A percentile compares a stretch with the other conserved stretches of the same genome.
Evolutionary conservation across 2,113 vertebrate species (phyloP).

Genomic region (Alligator sinensis): DNA sequence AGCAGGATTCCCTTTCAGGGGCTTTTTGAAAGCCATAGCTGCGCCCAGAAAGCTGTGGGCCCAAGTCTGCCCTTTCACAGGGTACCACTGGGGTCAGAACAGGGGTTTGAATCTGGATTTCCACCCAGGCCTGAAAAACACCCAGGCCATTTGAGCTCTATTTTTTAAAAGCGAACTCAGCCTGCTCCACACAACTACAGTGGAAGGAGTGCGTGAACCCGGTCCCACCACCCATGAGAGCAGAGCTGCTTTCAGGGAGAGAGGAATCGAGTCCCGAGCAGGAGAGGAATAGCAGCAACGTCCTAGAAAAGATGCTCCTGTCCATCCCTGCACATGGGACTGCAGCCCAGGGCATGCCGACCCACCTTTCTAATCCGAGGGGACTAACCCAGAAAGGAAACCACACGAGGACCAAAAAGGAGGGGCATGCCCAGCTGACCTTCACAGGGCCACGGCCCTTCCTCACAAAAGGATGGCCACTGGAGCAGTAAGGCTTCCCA

Average conservation of each 20-base stretch:
- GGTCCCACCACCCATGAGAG: not conserved
- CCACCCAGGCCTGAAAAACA: not conserved
- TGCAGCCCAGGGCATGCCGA: not conserved
- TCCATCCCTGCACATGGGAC: not conserved
- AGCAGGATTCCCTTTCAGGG: not conserved
- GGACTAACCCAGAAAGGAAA: not conserved
- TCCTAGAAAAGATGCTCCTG: not conserved
- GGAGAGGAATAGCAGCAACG: not conserved
- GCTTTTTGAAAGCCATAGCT: not conserved
- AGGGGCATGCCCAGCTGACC: not conserved
- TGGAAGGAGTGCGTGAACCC: not conserved
- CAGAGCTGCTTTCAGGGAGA: not conserved
- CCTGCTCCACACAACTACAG: not conserved
- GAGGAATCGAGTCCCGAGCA: not conserved
- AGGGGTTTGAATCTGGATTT: not conserved
- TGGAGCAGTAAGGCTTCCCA: not conserved
- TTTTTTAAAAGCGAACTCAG: not conserved
- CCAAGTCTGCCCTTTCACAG: not conserved
- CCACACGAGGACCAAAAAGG: not conserved
- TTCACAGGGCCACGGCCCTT: not conserved
- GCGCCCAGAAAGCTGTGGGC: not conserved
- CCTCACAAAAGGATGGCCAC: accelerated
- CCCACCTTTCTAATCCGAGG: not conserved
- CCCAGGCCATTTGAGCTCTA: not conserved
- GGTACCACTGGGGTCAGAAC: not conserved